Conservation (phyloP, 2,113 vertebrate genomes). For the Falco punctatus region DNA sequence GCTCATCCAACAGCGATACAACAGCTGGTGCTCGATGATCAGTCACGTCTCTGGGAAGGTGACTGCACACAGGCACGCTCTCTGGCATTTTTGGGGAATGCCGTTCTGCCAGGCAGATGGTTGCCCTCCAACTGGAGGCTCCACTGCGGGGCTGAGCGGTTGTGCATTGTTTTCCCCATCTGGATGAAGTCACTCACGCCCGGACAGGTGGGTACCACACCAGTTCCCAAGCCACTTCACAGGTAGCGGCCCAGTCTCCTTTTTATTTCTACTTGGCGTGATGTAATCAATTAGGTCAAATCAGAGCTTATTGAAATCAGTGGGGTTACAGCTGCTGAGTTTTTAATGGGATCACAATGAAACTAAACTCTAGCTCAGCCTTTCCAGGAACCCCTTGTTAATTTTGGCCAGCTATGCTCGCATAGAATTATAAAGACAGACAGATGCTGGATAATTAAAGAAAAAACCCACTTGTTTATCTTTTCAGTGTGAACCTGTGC, state of each 20-base stretch:
- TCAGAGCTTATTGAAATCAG: no score
- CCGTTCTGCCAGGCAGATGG: fast-evolving
- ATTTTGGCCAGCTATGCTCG: not conserved
- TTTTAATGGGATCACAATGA: not conserved
- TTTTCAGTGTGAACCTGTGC: not conserved
- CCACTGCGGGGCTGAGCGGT: fast-evolving
- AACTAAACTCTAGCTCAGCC: not conserved
- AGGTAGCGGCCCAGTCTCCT: no score
- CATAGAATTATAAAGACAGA: not conserved
- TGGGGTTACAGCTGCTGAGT: not conserved
- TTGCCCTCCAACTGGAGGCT: no score
- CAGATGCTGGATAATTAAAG: not conserved
- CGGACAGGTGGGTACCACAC: fast-evolving
- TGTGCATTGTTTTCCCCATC: not conserved
- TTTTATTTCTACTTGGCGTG: not conserved
- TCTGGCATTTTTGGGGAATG: not conserved
- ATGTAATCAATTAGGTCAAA: not conserved
- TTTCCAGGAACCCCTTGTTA: not conserved
- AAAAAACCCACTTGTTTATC: not conserved
- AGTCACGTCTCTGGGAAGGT: not conserved
- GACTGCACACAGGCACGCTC: not conserved
- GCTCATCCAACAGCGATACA: not conserved
- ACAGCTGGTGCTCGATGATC: not conserved
- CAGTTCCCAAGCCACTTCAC: no score
- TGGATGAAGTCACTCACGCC: not conserved